phyloP scores from a whole-genome alignment of 2,797 vertebrate genomes.

The Neosilurus mollespiculum region DNA sequence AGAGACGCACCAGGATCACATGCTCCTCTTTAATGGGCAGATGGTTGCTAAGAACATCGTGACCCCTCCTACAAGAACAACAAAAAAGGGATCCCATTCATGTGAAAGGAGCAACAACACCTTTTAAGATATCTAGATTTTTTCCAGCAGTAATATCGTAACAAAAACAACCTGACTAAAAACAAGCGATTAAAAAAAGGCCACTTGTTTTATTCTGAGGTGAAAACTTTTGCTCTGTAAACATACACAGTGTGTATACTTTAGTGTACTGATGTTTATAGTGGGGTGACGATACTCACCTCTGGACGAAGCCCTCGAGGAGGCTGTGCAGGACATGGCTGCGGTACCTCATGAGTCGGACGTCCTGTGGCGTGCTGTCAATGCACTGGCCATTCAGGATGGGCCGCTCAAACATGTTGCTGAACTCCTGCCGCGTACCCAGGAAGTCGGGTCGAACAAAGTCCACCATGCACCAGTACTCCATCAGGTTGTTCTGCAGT shows the following conservation, averaged over 20 bases:
- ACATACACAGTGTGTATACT: background rate
- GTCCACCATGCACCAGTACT: slow-evolving; percentile 99
- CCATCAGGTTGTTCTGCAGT: slow-evolving; percentile 95
- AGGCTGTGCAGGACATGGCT: slow-evolving; percentile 96
- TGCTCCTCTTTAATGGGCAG: slow-evolving; percentile 94
- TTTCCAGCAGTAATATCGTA: background rate
- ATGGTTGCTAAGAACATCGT: slow-evolving; percentile 89
- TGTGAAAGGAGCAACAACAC: background rate
- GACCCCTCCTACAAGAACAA: slow-evolving; percentile 81
- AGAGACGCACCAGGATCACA: slow-evolving; percentile 93
- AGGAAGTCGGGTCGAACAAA: slow-evolving; percentile 96
- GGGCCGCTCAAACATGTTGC: slow-evolving; percentile 98
- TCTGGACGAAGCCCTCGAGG: slow-evolving; percentile 95
- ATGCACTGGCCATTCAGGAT: slow-evolving; percentile 96
- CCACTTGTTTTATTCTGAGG: background rate
- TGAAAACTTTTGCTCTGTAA: background rate
- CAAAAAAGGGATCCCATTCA: background rate
- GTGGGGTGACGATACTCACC: slow-evolving; percentile 73
- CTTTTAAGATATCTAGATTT: background rate
- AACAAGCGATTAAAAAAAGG: background rate
- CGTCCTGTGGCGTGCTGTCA: slow-evolving; percentile 92
- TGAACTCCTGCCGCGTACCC: slow-evolving; percentile 94
- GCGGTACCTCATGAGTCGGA: slow-evolving; percentile 93
- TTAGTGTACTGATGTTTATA: no score
- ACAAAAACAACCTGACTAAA: background rate